phyloP scores from a whole-genome alignment of 2,113 vertebrate species.

The Embiotoca jacksoni region DNA sequence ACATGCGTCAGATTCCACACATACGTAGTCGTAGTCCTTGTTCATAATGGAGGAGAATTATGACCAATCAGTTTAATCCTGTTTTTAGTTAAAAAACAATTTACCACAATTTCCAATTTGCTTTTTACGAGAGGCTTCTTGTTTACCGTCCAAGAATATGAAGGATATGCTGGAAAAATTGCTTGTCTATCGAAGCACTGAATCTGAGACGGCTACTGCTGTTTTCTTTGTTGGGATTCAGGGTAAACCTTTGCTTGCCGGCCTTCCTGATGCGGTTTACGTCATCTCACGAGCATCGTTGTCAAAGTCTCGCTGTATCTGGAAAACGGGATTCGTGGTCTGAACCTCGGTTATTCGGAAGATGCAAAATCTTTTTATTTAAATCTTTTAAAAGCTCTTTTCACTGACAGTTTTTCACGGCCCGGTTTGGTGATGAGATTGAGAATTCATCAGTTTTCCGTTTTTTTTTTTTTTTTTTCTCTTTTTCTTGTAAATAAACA shows the following conservation, averaged over 20 bases:
- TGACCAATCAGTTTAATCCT: no score
- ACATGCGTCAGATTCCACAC: no score
- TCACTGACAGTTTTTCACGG: not conserved
- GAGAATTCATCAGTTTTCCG: not conserved
- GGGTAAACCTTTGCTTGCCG: not conserved
- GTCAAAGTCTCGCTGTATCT: not conserved
- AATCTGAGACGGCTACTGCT: no score
- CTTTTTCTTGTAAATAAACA: no score
- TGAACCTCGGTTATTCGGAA: not conserved
- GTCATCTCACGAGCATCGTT: slow-evolving; percentile 10
- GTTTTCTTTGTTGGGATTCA: not conserved
- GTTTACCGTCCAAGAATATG: no score
- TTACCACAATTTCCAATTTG: no score
- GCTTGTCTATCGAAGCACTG: no score
- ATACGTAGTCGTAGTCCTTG: no score
- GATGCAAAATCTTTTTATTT: not conserved
- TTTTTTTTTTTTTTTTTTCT: not conserved
- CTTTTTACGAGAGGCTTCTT: no score
- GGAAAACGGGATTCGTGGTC: slow-evolving; percentile 1
- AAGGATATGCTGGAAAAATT: no score
- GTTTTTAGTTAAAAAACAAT: no score
- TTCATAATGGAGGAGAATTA: no score
- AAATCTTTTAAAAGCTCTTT: not conserved
- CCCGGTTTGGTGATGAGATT: not conserved
- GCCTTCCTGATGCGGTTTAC: not conserved